Evolutionary conservation across 2,797 vertebrate genomes (phyloP).

Genomic region (Tachyglossus aculeatus): DNA sequence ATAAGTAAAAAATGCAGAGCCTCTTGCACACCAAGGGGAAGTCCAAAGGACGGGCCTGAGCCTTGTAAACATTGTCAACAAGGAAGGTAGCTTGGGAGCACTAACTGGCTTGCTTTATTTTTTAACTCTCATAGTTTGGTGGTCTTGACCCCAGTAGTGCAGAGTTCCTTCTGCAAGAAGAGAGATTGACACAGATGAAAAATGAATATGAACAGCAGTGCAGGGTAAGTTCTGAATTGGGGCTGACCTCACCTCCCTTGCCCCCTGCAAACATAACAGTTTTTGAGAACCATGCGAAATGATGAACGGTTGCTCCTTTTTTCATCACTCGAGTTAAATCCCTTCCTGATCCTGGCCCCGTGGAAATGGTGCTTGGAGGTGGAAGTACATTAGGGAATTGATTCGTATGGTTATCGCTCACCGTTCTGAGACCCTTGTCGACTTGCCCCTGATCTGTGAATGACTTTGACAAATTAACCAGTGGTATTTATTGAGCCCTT

Average conservation of each 20-base stretch:
- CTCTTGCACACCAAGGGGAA: constrained; percentile 6
- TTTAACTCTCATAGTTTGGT: constrained; percentile 80
- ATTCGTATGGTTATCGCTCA: too few relatives aligned
- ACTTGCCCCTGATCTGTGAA: too few relatives aligned
- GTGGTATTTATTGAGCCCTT: too few relatives aligned
- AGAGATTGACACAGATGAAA: constrained; percentile 84
- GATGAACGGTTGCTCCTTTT: too few relatives aligned
- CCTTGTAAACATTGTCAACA: constrained; percentile 3
- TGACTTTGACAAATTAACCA: too few relatives aligned
- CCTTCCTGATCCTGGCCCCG: too few relatives aligned
- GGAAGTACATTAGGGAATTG: too few relatives aligned
- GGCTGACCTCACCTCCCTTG: not conserved
- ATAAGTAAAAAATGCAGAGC: constrained; percentile 18
- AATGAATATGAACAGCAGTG: constrained; percentile 87
- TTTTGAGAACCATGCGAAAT: too few relatives aligned
- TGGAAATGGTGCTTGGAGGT: too few relatives aligned
- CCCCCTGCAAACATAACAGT: not conserved
- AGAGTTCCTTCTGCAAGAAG: constrained; percentile 91
- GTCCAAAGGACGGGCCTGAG: not conserved
- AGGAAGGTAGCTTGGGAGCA: not conserved
- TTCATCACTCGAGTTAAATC: too few relatives aligned
- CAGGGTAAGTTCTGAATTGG: constrained; percentile 78
- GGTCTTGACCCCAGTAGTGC: constrained; percentile 87
- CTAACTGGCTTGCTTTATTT: constrained; percentile 3
- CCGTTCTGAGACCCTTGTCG: too few relatives aligned